Conservation (phyloP, 1,140 invertebrate species). For the Lordiphosa clarofinis region DNA sequence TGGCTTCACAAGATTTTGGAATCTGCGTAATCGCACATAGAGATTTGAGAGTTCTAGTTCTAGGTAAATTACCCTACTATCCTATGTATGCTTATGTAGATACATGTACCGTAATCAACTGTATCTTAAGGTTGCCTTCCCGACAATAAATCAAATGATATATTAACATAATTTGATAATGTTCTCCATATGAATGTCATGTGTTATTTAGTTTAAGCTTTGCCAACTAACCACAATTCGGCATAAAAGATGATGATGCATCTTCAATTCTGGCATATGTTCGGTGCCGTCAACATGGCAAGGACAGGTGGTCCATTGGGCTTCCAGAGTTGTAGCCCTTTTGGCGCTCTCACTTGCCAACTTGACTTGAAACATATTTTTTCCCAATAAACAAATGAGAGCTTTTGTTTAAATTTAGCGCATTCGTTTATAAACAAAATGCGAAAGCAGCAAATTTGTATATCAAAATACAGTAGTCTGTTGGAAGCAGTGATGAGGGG, state of each 20-base stretch:
- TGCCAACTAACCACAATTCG: neutral
- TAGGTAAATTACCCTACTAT: too few species aligned
- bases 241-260: neutral
- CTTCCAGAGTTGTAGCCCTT: neutral
- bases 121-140: too few species aligned
- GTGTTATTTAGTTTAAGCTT: neutral
- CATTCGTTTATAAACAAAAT: slow-evolving; percentile 64
- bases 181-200: slow-evolving; percentile 5
- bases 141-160: too few species aligned
- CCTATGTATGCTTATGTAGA: too few species aligned
- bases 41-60: too few species aligned
- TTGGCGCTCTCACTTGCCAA: slow-evolving; percentile 8
- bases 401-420: slow-evolving; percentile 66
- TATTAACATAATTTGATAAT: neutral
- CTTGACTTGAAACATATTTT: slow-evolving; percentile 12
- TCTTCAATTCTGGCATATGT: slow-evolving; percentile 2
- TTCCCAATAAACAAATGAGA: slow-evolving; percentile 37
- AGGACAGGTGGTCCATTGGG: neutral
- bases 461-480: too few species aligned
- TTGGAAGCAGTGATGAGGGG: slow-evolving; percentile 2
- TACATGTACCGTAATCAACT: too few species aligned
- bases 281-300: too few species aligned
- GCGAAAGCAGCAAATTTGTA: slow-evolving; percentile 15
- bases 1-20: too few species aligned
- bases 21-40: too few species aligned